Evolutionary conservation across 1,140 invertebrate genomes (phyloP), one percentile per base, ranked within the genome.

Genomic region (Drosophila sucinea): DNA sequence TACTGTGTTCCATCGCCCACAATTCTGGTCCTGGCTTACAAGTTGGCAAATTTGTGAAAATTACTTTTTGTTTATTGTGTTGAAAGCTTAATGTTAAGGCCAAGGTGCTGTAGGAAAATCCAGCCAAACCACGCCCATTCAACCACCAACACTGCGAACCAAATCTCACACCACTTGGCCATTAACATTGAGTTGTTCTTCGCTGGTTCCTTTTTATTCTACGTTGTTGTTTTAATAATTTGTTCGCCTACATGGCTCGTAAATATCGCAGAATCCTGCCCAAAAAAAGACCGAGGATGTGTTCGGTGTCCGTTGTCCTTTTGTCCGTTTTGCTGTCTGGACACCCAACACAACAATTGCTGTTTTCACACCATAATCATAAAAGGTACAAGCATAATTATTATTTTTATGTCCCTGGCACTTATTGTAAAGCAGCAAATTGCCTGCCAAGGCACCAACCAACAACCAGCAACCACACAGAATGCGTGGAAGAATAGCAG

Each of bases 41-140:
- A 84, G 84, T 84, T 90, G 89, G 89, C 89, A 90, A 90, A 90
- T 90, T 90, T 90, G 89, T 90, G 87, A 90, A 90, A 90, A 90
- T 90, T 90, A 90, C 89, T 90, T 90, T 91, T 90, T 79, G 78
- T 89, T 90, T 90, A 90, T 89, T 89, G 84, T 84, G 84, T 71
- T 80, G 84, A 89, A 89, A 89, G 80, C 84, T 70, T 55, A 57
- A 64, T 83, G 84, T 73, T 87, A 81, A 87, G 83, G 84, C 84
- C 84, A 84, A 84, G 84, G 84, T 85, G 56, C 63, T 69, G 51
- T 63, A 35, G 62, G 8, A 51, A 51, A 8, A 76, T 23, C 30
- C 8, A 32, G 35, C 7, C 70, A 32, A 23, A 47, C 71, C 38
- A 41, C 54, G 51, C 60, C 40, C 17, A 54, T 51, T 51, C 44